phyloP scores from a whole-genome alignment of 2,113 vertebrate species.

The Speoplatyrhinus poulsoni region DNA sequence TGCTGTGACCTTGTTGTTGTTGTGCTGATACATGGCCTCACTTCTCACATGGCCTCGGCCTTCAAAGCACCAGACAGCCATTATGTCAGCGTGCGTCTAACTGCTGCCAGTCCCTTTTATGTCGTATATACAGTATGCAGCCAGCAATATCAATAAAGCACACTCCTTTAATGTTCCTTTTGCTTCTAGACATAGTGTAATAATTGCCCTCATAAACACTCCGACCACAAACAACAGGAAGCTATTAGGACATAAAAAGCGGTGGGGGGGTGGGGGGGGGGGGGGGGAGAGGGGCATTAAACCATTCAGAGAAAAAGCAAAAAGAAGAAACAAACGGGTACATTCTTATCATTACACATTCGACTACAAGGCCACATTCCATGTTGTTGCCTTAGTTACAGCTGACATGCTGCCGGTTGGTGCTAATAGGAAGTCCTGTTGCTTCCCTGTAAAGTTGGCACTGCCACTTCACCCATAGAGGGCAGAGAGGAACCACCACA shows the following conservation, averaged over 20 bases:
- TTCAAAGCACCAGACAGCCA: slow-evolving; percentile 61
- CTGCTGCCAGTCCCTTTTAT: slow-evolving; percentile 47
- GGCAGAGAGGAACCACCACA: neutral
- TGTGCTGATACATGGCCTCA: slow-evolving; percentile 27
- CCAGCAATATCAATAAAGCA: slow-evolving; percentile 31
- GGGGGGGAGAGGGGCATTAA: too few relatives aligned
- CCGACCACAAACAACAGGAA: too few relatives aligned
- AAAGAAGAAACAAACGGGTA: too few relatives aligned
- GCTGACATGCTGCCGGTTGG: neutral
- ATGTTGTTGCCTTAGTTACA: neutral
- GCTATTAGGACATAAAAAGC: too few relatives aligned
- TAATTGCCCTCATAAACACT: too few relatives aligned
- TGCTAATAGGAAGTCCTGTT: neutral
- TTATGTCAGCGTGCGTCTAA: slow-evolving; percentile 52
- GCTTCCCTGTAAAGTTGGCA: neutral
- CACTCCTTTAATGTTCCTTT: neutral
- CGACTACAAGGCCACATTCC: neutral
- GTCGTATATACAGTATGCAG: slow-evolving; percentile 25
- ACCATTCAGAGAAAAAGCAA: too few relatives aligned
- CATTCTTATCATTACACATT: too few relatives aligned
- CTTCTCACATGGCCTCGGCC: slow-evolving; percentile 35
- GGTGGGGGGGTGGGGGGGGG: too few relatives aligned
- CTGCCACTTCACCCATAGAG: neutral
- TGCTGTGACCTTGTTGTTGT: slow-evolving; percentile 13
- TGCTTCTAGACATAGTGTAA: too few relatives aligned